Evolutionary conservation across 2,797 vertebrate species (phyloP), one percentile per base, ranked within the genome.

Genomic region (Botia kubotai): DNA sequence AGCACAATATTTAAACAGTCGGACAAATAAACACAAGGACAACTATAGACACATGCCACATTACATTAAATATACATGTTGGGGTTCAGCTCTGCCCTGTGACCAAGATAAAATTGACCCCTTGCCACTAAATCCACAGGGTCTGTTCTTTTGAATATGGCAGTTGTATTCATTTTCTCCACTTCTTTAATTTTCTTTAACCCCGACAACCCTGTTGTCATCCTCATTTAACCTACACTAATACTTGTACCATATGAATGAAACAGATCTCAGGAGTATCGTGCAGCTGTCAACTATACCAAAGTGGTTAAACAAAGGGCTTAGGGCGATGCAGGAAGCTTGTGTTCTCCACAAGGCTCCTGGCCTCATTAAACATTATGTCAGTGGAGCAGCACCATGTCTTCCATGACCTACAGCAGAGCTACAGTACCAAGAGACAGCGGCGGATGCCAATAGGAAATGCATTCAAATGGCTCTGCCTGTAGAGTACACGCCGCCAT

Each of bases 351-450:
- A 81, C 88, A 83, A 87, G 36, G 80, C 85, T 85, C 84, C 79
- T 77, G 80, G 85, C 90, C 92, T 92, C 90, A 90, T 91, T 91
- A 92, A 90, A 90, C 88, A 85, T 48, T 58, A 39, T 81, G 85
- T 83, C 91, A 88, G 85, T 84, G 43, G 63, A 87, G 55, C 77
- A 72, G 77, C 68, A 65, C 69, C 23, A 83, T 88, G 75, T 82
- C 85, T 83, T 84, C 81, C 80, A 63, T 75, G 72, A 73, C 19
- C 23, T 76, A 72, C 29, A 43, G 82, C 21, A 12, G 60, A 39
- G 63, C 77, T 77, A 66, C 62, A 72, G 79, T 82, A 80, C 16
- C 53, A 60, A 75, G 65, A 72, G 77, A 17, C 16, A 74, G 79
- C 21, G 8, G 8, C 6, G 23, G 39, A 63, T 36, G 46, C 62